Evolutionary conservation across 1,140 invertebrate genomes (phyloP).

Genomic region (Drosophila sulfurigaster): DNA sequence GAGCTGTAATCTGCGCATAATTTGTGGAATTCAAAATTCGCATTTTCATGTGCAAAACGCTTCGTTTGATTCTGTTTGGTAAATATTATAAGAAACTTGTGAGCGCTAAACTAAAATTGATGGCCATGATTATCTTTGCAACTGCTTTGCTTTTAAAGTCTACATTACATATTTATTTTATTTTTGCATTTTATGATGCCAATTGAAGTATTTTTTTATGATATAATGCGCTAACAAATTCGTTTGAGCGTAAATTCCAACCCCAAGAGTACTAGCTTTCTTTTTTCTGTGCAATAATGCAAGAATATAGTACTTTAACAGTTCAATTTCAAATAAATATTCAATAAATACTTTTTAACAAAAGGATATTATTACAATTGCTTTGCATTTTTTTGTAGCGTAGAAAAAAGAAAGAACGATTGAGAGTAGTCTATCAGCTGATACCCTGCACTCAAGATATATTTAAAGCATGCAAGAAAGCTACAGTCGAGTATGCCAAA

Average conservation of each 20-base stretch:
- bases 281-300: not conserved
- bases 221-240: not conserved
- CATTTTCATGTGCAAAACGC: not conserved
- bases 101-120: not conserved
- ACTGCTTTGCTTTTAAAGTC: not conserved
- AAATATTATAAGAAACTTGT: not conserved
- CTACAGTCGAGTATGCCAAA: no score
- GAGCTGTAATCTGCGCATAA: slow-evolving; percentile 19
- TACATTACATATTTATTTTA: not conserved
- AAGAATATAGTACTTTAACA: not conserved
- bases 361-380: slow-evolving; percentile 2
- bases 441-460: not conserved
- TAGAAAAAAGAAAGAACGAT: not conserved
- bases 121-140: not conserved
- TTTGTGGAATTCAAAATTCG: slow-evolving; percentile 7
- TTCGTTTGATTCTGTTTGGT: not conserved
- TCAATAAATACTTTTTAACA: slow-evolving; percentile 4
- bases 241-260: not conserved
- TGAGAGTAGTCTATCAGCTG: not conserved
- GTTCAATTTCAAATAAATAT: slow-evolving; percentile 4
- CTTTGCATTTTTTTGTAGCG: not conserved
- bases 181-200: not conserved
- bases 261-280: not conserved
- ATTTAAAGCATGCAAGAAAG: no score
- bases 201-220: not conserved